phyloP scores from a whole-genome alignment of 1,140 invertebrate genomes.

The Aethina tumida region DNA sequence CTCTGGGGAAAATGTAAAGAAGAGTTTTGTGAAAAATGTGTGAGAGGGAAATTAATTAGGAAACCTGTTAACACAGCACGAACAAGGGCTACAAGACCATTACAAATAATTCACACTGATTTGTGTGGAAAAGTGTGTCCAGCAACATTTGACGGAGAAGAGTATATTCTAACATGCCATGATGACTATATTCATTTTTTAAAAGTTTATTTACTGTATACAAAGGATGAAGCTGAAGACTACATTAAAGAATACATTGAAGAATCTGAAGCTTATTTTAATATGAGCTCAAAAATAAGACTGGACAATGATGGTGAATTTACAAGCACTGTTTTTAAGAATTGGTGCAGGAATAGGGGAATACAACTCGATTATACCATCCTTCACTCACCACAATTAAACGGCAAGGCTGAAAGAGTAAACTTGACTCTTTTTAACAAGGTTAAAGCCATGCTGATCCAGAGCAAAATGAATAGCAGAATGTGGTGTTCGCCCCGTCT shows the following conservation, averaged over 20 bases:
- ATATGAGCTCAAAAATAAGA: too few relatives aligned
- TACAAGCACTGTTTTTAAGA: constrained; percentile 17
- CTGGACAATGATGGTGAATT: constrained; percentile 29
- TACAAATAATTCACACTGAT: constrained; percentile 31
- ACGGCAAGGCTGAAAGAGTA: constrained; percentile 22
- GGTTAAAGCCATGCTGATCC: too few relatives aligned
- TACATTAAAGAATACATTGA: constrained; percentile 6
- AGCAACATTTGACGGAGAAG: constrained; percentile 21
- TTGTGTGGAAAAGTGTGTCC: constrained; percentile 32
- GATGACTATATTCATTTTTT: constrained; percentile 33
- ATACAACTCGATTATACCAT: constrained; percentile 23
- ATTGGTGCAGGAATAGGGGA: constrained; percentile 22
- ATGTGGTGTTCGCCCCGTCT: too few relatives aligned
- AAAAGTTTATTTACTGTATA: constrained; percentile 27
- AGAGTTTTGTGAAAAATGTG: constrained; percentile 21
- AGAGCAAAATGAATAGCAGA: too few relatives aligned
- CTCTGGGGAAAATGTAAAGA: too few relatives aligned
- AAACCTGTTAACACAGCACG: constrained; percentile 19
- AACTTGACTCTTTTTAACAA: constrained; percentile 18
- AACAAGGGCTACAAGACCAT: constrained; percentile 16
- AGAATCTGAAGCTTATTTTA: constrained; percentile 5
- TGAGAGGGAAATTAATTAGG: constrained; percentile 20
- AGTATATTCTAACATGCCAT: constrained; percentile 31
- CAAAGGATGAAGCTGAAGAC: constrained; percentile 16
- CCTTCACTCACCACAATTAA: constrained; percentile 29